Percentiles rank a stretch among this genome's conserved stretches.
These are phyloP conservation scores for Henricia sp. DNA, from an alignment of 53 echinoderm and acorn worm species.

Conservation along the genomic window DNA sequence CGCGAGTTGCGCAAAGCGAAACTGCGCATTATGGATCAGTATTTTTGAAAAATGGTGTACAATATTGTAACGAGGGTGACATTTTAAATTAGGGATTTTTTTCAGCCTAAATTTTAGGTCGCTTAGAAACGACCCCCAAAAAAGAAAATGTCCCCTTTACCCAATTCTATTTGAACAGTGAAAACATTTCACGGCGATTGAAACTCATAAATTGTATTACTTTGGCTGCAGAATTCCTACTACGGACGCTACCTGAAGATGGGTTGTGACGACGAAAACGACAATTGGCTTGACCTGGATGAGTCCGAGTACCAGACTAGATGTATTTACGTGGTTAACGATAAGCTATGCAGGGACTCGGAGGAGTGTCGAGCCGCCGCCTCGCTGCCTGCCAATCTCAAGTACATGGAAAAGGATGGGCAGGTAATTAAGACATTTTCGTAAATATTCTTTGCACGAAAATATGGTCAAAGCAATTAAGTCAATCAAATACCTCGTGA, in stretches of 20 bases:
- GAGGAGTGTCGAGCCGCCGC: slow-evolving; percentile 61
- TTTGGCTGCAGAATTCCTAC: slow-evolving; percentile 1
- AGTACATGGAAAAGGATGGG: slow-evolving; percentile 34
- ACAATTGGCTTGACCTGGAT: slow-evolving; percentile 49
- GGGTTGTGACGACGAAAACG: slow-evolving; percentile 70
- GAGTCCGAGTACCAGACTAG: slow-evolving; percentile 75
- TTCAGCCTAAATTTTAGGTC: no score
- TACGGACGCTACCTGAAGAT: slow-evolving; percentile 32
- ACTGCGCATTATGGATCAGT: no score
- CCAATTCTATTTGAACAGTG: no score
- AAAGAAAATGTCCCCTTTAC: no score
- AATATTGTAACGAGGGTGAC: no score
- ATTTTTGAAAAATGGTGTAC: no score
- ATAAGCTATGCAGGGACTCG: slow-evolving; percentile 34
- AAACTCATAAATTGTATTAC: no score
- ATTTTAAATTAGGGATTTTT: no score
- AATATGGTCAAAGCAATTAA: background rate
- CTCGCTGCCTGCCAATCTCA: slow-evolving; percentile 86
- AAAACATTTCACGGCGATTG: no score
- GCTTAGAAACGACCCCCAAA: no score
- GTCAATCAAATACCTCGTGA: no score
- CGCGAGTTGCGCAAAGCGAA: no score
- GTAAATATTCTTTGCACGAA: background rate
- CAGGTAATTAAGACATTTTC: slow-evolving; percentile 14
- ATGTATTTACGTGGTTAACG: slow-evolving; percentile 74